Evolutionary conservation across 2,113 vertebrate genomes (phyloP).

Genomic region (Poeciliopsis turrubarensis): DNA sequence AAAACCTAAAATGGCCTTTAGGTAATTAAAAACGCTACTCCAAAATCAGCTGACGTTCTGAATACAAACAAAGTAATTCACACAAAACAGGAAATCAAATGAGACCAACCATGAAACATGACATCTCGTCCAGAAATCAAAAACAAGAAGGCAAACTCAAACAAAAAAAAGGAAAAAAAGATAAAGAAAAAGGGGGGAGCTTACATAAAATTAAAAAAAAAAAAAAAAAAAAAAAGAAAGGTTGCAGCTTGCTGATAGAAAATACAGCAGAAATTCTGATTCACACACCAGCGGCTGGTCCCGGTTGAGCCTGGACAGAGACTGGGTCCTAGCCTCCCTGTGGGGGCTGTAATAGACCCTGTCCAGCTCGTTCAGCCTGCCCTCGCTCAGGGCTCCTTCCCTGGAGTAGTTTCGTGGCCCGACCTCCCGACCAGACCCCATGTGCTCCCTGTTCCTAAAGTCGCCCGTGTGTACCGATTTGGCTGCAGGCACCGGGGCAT

Average conservation of each 20-base stretch:
- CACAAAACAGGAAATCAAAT: slow-evolving; percentile 71
- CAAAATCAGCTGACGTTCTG: slow-evolving; percentile 68
- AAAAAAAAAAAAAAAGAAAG: slow-evolving; percentile 75
- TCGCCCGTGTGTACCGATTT: slow-evolving; percentile 72
- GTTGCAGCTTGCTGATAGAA: slow-evolving; percentile 81
- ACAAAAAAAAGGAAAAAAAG: slow-evolving; percentile 61
- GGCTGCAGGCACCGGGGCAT: slow-evolving; percentile 59
- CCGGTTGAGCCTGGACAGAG: slow-evolving; percentile 82
- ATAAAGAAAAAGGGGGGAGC: slow-evolving; percentile 51
- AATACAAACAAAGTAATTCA: slow-evolving; percentile 70
- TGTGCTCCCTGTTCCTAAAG: slow-evolving; percentile 73
- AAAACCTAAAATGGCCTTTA: slow-evolving; percentile 86
- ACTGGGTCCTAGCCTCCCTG: slow-evolving; percentile 83
- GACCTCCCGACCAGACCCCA: slow-evolving; percentile 68
- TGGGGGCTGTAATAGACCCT: slow-evolving; percentile 78
- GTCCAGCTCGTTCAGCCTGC: slow-evolving; percentile 81
- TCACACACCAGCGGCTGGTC: slow-evolving; percentile 93
- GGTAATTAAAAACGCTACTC: slow-evolving; percentile 71
- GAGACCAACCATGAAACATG: slow-evolving; percentile 67
- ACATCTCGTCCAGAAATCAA: slow-evolving; percentile 62
- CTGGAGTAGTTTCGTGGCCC: slow-evolving; percentile 69
- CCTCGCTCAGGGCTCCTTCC: slow-evolving; percentile 74
- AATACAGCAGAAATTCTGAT: slow-evolving; percentile 85
- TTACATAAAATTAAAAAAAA: slow-evolving; percentile 68
- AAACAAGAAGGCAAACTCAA: slow-evolving; percentile 61